These are phyloP conservation scores for Blastobasis adustella DNA, from an alignment of 2,888 invertebrate genomes.

Conservation along the genomic window DNA sequence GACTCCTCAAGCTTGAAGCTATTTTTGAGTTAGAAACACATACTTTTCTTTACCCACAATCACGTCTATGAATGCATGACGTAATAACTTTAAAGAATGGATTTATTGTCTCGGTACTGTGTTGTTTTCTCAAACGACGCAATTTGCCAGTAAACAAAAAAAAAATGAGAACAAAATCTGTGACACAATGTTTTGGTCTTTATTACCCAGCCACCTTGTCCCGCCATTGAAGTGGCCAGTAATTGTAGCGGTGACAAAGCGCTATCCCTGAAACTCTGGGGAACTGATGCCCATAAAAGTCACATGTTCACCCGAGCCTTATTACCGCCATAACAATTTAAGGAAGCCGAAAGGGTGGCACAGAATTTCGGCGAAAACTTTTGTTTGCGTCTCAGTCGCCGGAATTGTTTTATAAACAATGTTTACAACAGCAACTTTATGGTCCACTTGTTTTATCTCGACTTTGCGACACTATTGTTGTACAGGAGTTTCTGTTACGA, in stretches of 20 bases:
- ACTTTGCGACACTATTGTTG: slow-evolving; percentile 53
- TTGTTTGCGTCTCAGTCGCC: slow-evolving; percentile 56
- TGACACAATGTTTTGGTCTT: slow-evolving; percentile 17
- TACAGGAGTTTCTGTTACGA: slow-evolving; percentile 40
- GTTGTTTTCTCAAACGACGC: no score
- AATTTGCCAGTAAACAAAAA: no score
- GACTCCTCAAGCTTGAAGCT: no score
- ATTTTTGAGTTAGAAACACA: no score
- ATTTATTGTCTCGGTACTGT: no score
- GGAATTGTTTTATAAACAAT: slow-evolving; percentile 71
- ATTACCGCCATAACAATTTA: slow-evolving; percentile 71
- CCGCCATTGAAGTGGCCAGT: slow-evolving; percentile 30
- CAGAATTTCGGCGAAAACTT: slow-evolving; percentile 63
- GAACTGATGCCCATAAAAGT: slow-evolving; percentile 66
- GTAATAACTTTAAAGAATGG: no score
- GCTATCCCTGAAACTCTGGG: slow-evolving; percentile 53
- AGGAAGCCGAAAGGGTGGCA: slow-evolving; percentile 69
- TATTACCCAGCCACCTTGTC: slow-evolving; percentile 34
- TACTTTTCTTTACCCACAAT: no score
- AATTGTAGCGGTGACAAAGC: slow-evolving; percentile 60
- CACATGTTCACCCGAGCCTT: slow-evolving; percentile 64
- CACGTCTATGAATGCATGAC: no score
- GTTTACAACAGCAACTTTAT: slow-evolving; percentile 68
- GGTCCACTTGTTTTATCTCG: slow-evolving; percentile 61
- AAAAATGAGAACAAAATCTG: no score